phyloP scores from a whole-genome alignment of 2,888 invertebrate species.

The Diaprepes abbreviatus region DNA sequence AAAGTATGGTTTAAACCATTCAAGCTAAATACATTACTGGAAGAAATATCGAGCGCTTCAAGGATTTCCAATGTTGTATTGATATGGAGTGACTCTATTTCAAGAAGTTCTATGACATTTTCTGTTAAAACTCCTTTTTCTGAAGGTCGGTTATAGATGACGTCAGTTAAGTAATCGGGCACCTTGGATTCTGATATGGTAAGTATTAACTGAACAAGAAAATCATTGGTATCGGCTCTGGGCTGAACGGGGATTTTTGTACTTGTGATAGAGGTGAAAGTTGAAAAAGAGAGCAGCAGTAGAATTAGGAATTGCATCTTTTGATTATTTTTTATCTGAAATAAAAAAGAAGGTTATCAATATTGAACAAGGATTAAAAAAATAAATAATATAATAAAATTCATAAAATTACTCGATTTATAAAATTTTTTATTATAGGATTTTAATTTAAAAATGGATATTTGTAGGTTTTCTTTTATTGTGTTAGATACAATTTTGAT shows the following conservation, averaged over 20 bases:
- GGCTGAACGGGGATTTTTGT: neutral
- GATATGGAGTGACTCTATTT: conserved; percentile 4
- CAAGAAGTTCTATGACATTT: conserved; percentile 29
- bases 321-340: neutral
- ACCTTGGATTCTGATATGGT: conserved; percentile 34
- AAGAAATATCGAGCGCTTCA: conserved; percentile 17
- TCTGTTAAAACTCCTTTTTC: conserved; percentile 25
- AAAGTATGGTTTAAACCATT: conserved; percentile 46
- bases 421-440: no score
- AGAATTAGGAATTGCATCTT: conserved; percentile 18
- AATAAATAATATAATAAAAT: no score
- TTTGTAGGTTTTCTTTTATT: no score
- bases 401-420: no score
- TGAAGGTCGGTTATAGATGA: conserved; percentile 29
- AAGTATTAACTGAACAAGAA: conserved; percentile 28
- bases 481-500: no score
- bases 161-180: conserved; percentile 35
- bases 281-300: conserved; percentile 6
- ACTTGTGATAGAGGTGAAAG: neutral
- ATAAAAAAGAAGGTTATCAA: no score
- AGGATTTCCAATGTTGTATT: conserved; percentile 25
- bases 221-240: conserved; percentile 13
- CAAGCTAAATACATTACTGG: conserved; percentile 37
- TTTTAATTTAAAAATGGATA: no score
- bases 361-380: no score